These are phyloP conservation scores for Astreopora myriophthalma DNA, from an alignment of 64 coral and sea anemone genomes.

Conservation along the genomic window DNA sequence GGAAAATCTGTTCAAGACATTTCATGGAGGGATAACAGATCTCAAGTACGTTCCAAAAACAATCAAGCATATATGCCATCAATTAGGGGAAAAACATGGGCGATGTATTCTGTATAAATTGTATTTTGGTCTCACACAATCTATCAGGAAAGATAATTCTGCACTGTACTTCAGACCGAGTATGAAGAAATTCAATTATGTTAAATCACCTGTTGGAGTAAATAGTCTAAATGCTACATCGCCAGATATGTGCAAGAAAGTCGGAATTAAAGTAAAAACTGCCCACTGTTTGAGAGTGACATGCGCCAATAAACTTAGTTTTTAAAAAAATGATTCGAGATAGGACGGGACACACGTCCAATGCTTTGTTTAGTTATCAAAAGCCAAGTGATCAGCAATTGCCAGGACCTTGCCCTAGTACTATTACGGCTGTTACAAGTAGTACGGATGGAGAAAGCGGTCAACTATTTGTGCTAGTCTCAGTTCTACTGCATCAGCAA, in stretches of 20 bases:
- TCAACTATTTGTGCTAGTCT: background rate
- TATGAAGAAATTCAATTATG: slow-evolving; percentile 32
- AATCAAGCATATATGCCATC: slow-evolving; percentile 50
- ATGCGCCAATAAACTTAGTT: slow-evolving; percentile 28
- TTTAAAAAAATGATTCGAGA: slow-evolving; percentile 25
- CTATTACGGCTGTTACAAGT: slow-evolving; percentile 16
- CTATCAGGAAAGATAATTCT: slow-evolving; percentile 5
- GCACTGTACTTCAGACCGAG: slow-evolving; percentile 42
- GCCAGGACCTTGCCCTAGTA: slow-evolving; percentile 43
- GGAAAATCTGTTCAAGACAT: slow-evolving; percentile 62
- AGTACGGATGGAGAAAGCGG: slow-evolving; percentile 5
- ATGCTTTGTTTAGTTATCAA: slow-evolving; percentile 30
- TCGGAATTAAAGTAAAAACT: slow-evolving; percentile 24
- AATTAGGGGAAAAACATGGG: slow-evolving; percentile 9
- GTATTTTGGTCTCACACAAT: slow-evolving; percentile 49
- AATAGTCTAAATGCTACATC: slow-evolving; percentile 53
- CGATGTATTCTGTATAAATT: slow-evolving; percentile 50
- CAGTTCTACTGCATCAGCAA: too few species aligned
- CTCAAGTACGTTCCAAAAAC: slow-evolving; percentile 34
- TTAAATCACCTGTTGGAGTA: slow-evolving; percentile 58
- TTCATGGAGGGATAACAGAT: slow-evolving; percentile 36
- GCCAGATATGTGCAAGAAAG: slow-evolving; percentile 36
- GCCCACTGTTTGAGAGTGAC: slow-evolving; percentile 32
- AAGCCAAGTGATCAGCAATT: slow-evolving; percentile 50
- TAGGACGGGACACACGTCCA: slow-evolving; percentile 44